Percentiles rank a stretch among this genome's conserved stretches.
These are phyloP conservation scores for Stictonetta naevosa DNA, from an alignment of 2,113 vertebrate genomes.

Conservation along the genomic window DNA sequence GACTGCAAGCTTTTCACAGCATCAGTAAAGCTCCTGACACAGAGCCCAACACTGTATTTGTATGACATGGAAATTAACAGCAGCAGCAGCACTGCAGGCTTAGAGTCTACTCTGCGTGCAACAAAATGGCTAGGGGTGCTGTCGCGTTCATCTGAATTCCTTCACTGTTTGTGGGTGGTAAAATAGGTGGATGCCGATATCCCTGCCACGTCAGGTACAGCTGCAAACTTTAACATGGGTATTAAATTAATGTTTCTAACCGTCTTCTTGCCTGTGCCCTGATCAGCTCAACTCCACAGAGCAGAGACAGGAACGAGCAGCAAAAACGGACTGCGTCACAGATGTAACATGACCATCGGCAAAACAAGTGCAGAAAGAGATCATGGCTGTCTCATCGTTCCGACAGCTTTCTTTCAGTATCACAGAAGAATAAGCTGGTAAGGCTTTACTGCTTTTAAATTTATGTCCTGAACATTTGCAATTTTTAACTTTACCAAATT, in stretches of 20 bases:
- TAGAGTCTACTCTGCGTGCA: conserved; percentile 6
- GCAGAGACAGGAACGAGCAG: not conserved
- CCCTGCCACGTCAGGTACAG: not conserved
- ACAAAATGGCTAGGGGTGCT: conserved; percentile 63
- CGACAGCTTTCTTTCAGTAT: not conserved
- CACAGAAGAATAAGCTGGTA: not conserved
- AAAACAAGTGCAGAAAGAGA: conserved; percentile 43
- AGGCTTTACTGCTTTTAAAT: conserved; percentile 3
- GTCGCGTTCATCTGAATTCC: not conserved
- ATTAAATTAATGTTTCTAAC: not conserved
- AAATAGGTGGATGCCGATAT: not conserved
- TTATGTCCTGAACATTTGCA: not conserved
- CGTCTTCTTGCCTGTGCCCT: not conserved
- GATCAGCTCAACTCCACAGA: conserved; percentile 4
- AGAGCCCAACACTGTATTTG: conserved; percentile 42
- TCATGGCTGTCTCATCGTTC: conserved; percentile 29
- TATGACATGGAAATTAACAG: conserved; percentile 65
- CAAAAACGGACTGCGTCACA: conserved; percentile 71
- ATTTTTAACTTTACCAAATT: not conserved
- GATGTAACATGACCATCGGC: conserved; percentile 60
- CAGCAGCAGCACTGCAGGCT: conserved; percentile 58
- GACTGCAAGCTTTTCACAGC: conserved; percentile 51
- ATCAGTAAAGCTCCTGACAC: conserved; percentile 52
- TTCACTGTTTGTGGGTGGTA: not conserved
- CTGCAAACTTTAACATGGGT: not conserved